Evolutionary conservation across 2,797 vertebrate genomes (phyloP), one percentile per base, ranked within the genome.

Genomic region (Neosilurus mollespiculum): DNA sequence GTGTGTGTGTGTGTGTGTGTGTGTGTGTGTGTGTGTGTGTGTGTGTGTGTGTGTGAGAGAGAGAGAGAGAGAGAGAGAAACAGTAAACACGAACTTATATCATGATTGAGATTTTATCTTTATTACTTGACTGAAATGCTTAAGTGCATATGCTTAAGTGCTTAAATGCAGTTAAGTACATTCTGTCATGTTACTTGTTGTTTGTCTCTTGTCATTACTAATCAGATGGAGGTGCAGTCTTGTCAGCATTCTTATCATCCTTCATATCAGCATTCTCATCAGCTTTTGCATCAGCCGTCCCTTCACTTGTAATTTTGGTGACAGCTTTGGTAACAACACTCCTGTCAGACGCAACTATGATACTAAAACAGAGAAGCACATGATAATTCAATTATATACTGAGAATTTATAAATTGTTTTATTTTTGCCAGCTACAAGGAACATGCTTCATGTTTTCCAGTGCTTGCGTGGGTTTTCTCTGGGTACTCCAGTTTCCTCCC

Each of bases 11-110:
- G 64, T 30, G 59, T n/a, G 59, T 61, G 59, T 61, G 59, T n/a
- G 59, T 61, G 61, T 62, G 26, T 66, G 65, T 66, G 65, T 65
- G 61, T 64, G 62, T 64, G 62, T 26, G 64, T 66, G 26, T 65
- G 24, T 67, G 30, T 67, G 65, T 10, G 67, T 2, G 67, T 14
- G 67, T 6, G 10, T 14, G 4, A 43, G 43, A 8, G 8, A 43
- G 43, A 8, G 8, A 43, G 30, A 30, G 30, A 30, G 30, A 30
- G 30, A 30, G 30, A 30, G 30, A 30, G 20, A n/a, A n/a, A 70
- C 37, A 70, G 20, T n/a, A 49, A 49, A 70, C 20, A 51, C 43
- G 51, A n/a, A 24, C 22, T 24, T 15, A 20, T 12, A 51, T 51
- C 12, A 51, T 71, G 69, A 34, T 24, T 51, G 43, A 51, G 15